Evolutionary conservation across 2,797 vertebrate species (phyloP).

Genomic region (Thamnophis elegans): DNA sequence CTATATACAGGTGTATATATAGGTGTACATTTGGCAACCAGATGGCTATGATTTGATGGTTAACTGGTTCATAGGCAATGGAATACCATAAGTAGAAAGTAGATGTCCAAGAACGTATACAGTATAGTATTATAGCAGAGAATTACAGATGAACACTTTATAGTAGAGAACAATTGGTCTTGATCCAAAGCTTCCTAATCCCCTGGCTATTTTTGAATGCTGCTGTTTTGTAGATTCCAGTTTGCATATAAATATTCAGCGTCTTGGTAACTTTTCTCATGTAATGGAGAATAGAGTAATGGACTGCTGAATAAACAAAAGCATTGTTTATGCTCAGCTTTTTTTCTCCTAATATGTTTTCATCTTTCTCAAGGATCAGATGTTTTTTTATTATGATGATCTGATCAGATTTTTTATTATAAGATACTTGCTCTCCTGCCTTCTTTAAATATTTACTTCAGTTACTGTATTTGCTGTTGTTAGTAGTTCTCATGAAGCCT

Average conservation of each 20-base stretch:
- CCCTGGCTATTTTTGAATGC: not conserved
- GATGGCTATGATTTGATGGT: not conserved
- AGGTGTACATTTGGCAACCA: not conserved
- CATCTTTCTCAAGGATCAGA: not conserved
- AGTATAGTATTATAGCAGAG: not conserved
- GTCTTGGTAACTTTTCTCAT: not conserved
- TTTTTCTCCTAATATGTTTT: not conserved
- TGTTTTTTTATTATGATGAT: not conserved
- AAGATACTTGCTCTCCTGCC: not conserved
- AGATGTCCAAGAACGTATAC: not conserved
- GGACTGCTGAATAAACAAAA: constrained; percentile 2
- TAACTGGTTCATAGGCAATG: not conserved
- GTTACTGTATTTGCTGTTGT: constrained; percentile 4
- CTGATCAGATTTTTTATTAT: not conserved
- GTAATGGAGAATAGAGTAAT: not conserved
- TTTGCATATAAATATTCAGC: constrained; percentile 4
- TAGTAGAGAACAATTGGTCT: not conserved
- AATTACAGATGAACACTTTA: not conserved
- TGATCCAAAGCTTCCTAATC: not conserved
- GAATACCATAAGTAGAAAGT: not conserved
- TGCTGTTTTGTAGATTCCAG: not conserved
- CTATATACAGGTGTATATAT: not conserved
- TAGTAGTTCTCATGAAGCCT: not conserved
- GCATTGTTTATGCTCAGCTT: not conserved
- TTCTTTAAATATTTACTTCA: not conserved